Conservation (phyloP, 92 coral and sea anemone species). For the Paramuricea clavata region DNA sequence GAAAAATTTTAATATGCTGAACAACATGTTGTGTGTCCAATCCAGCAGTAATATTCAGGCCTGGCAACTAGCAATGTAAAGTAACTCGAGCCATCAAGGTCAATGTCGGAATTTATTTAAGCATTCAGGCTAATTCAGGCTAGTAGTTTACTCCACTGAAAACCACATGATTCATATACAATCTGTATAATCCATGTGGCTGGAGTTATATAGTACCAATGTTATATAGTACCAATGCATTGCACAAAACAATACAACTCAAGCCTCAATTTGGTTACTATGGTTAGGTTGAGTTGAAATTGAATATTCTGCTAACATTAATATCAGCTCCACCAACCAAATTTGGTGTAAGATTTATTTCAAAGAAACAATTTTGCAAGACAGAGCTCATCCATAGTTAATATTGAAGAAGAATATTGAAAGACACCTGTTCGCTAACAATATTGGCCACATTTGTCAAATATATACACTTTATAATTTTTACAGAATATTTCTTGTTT, state of each 20-base stretch:
- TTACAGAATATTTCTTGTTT: neutral
- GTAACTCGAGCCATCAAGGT: neutral
- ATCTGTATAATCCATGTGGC: neutral
- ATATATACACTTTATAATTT: slow-evolving; percentile 16
- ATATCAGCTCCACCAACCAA: neutral
- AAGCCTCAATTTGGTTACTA: neutral
- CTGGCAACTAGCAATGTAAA: neutral
- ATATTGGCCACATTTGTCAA: slow-evolving; percentile 17
- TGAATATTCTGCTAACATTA: neutral
- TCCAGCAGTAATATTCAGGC: too few species aligned
- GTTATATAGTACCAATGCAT: too few species aligned
- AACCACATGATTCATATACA: neutral
- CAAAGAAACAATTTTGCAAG: slow-evolving; percentile 20
- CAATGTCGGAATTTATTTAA: neutral
- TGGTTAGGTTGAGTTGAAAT: neutral
- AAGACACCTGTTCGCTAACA: slow-evolving; percentile 34
- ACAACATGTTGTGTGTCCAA: too few species aligned
- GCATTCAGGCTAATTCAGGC: neutral
- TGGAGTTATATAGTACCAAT: neutral
- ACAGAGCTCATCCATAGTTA: slow-evolving; percentile 49
- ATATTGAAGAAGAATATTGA: slow-evolving; percentile 14
- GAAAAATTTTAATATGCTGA: too few species aligned
- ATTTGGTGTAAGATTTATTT: slow-evolving; percentile 7
- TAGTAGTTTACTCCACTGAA: slow-evolving; percentile 5
- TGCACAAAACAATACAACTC: neutral